phyloP scores from a whole-genome alignment of 2,888 invertebrate genomes.

The Diarsia brunnea region DNA sequence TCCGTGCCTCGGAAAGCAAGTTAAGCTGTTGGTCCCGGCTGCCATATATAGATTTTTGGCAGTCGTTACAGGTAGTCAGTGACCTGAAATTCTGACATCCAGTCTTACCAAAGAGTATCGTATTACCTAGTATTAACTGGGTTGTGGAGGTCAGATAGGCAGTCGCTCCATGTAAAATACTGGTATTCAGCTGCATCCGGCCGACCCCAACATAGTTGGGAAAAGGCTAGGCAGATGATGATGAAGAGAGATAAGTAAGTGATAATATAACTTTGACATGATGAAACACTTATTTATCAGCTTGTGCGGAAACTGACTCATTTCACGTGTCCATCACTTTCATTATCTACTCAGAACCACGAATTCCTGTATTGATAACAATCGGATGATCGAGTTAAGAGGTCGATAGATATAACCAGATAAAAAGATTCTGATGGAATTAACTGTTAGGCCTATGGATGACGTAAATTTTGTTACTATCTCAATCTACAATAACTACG shows the following conservation, averaged over 20 bases:
- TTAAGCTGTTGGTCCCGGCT: no score
- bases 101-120: no score
- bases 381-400: constrained; percentile 21
- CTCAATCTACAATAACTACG: neutral
- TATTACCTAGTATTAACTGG: no score
- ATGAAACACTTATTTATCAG: constrained; percentile 7
- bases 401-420: neutral
- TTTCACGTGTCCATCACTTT: neutral
- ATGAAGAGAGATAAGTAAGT: neutral
- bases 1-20: no score
- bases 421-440: constrained; percentile 21
- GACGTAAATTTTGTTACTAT: neutral
- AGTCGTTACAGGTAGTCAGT: no score
- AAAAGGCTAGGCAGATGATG: neutral
- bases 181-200: no score
- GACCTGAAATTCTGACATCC: no score
- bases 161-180: no score
- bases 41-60: no score
- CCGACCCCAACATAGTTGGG: no score
- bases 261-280: neutral
- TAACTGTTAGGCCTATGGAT: neutral
- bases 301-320: neutral
- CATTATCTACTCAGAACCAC: constrained; percentile 10
- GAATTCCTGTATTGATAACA: constrained; percentile 47
- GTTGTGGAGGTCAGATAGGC: no score